Percentiles rank a stretch among this genome's conserved stretches.
These are phyloP conservation scores for Eufriesea mexicana DNA, from an alignment of 1,140 invertebrate species.

Conservation along the genomic window DNA sequence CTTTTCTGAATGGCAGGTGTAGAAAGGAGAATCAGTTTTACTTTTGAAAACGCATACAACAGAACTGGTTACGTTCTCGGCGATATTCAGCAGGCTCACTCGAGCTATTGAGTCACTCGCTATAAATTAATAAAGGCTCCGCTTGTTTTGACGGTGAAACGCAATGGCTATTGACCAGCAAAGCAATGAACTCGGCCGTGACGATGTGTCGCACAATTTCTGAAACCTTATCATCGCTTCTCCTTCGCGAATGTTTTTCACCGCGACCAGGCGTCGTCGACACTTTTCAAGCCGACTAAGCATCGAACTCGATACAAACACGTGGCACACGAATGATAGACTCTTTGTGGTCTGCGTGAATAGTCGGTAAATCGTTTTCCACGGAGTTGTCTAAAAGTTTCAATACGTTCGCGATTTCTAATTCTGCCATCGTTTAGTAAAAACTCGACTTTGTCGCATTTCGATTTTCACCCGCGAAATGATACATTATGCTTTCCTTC, in stretches of 20 bases:
- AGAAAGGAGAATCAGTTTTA: background rate
- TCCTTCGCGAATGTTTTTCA: background rate
- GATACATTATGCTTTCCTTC: too few relatives aligned
- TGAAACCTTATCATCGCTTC: slow-evolving; percentile 33
- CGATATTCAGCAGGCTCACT: slow-evolving; percentile 24
- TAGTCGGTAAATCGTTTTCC: background rate
- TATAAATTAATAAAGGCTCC: slow-evolving; percentile 58
- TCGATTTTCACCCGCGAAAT: too few relatives aligned
- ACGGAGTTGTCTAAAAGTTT: background rate
- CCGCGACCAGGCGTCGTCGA: background rate
- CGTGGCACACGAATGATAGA: background rate
- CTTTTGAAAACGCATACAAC: background rate
- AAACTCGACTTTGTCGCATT: too few relatives aligned
- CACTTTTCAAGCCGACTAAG: slow-evolving; percentile 12
- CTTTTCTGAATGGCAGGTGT: background rate
- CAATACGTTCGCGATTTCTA: background rate
- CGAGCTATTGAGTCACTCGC: slow-evolving; percentile 51
- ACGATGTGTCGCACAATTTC: slow-evolving; percentile 45
- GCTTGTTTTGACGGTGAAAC: slow-evolving; percentile 67
- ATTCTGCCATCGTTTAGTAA: background rate
- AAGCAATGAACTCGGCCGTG: slow-evolving; percentile 49
- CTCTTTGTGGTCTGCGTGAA: background rate
- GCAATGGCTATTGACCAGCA: slow-evolving; percentile 69
- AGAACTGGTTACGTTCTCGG: background rate
- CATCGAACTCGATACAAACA: background rate